Evolutionary conservation across 30 jellyfish, hydroid and myxozoan species (phyloP).

Genomic region (Aurelia coerulea): DNA sequence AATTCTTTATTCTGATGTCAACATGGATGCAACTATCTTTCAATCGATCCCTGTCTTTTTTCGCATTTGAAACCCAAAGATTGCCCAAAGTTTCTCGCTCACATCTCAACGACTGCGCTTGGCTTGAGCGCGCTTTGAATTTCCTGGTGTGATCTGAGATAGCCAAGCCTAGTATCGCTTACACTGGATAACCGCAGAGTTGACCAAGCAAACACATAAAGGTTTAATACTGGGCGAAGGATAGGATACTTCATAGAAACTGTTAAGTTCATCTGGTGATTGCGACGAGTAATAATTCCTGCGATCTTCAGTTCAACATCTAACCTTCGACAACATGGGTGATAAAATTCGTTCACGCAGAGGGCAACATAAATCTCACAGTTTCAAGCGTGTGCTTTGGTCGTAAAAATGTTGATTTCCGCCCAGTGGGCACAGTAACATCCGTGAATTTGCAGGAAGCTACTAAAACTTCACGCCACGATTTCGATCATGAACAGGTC

Average conservation of each 20-base stretch:
- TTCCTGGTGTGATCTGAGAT: too few species aligned
- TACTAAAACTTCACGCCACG: slow-evolving; percentile 59
- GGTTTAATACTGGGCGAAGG: not conserved
- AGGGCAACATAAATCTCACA: slow-evolving; percentile 43
- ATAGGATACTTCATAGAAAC: too few species aligned
- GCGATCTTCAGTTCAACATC: not conserved
- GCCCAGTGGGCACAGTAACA: slow-evolving; percentile 73
- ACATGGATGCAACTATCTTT: not conserved
- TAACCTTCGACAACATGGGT: not conserved
- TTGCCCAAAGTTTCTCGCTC: too few species aligned
- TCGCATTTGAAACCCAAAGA: not conserved
- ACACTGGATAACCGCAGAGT: not conserved
- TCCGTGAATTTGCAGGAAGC: slow-evolving; percentile 66
- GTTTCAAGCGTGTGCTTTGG: slow-evolving; percentile 47
- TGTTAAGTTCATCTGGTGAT: too few species aligned
- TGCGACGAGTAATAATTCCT: too few species aligned
- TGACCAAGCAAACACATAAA: not conserved
- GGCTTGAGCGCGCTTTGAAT: too few species aligned
- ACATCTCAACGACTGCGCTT: too few species aligned
- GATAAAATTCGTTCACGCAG: slow-evolving; percentile 39
- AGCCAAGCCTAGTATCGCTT: not conserved
- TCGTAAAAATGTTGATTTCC: slow-evolving; percentile 56
- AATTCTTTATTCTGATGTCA: not conserved
- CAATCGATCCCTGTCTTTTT: not conserved
- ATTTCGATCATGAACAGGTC: slow-evolving; percentile 1